Evolutionary conservation across 1,140 invertebrate genomes (phyloP).

Genomic region (Drosophila kikkawai): DNA sequence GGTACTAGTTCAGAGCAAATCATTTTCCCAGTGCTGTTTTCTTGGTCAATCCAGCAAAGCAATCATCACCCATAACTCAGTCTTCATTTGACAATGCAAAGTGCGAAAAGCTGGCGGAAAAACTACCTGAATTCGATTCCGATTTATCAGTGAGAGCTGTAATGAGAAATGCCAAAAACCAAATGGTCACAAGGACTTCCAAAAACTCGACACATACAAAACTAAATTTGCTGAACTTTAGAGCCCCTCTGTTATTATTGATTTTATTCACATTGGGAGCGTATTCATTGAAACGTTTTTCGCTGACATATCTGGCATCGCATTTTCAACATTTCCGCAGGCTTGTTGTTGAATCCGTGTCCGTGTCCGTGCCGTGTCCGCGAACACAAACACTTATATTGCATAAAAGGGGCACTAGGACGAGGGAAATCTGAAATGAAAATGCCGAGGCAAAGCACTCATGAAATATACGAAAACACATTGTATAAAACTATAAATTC

Average conservation of each 20-base stretch:
- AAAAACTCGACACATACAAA: constrained; percentile 49
- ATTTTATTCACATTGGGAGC: constrained; percentile 30
- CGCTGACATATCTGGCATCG: constrained; percentile 51
- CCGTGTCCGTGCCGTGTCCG: constrained; percentile 10
- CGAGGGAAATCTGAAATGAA: constrained; percentile 27
- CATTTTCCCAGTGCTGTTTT: background rate
- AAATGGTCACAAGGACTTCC: constrained; percentile 61
- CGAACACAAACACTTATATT: constrained; percentile 14
- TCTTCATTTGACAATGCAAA: constrained; percentile 7
- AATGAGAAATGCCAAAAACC: constrained; percentile 35
- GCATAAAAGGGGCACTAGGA: constrained; percentile 6
- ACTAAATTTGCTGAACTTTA: constrained; percentile 71
- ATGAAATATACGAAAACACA: constrained; percentile 32
- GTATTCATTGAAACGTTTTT: constrained; percentile 35
- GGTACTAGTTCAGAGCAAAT: background rate
- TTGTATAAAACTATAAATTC: constrained; percentile 59
- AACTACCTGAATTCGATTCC: constrained; percentile 7
- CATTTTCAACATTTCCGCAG: constrained; percentile 40
- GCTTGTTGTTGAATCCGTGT: constrained; percentile 28
- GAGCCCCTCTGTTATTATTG: constrained; percentile 34
- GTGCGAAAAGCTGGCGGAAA: constrained; percentile 7
- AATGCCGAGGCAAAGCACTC: constrained; percentile 26
- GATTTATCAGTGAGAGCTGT: constrained; percentile 15
- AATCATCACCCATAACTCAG: background rate
- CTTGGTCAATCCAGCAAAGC: background rate